These are phyloP conservation scores for Anser cygnoides DNA, from an alignment of 2,113 vertebrate species.

Conservation along the genomic window DNA sequence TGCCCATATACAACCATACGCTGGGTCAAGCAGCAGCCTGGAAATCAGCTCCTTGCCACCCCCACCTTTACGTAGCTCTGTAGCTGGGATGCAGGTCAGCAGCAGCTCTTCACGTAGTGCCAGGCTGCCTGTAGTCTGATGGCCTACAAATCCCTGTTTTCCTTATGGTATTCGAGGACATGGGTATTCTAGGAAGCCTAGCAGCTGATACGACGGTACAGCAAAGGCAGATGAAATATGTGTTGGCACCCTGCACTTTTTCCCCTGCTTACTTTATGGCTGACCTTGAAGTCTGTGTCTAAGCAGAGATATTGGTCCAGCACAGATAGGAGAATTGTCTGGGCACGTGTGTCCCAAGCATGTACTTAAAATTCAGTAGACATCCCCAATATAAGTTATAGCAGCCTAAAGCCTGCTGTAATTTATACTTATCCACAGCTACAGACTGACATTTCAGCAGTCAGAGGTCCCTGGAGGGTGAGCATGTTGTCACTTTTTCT, in stretches of 20 bases:
- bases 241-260: neutral
- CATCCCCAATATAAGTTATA: neutral
- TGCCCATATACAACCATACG: too few relatives aligned
- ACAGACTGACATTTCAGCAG: neutral
- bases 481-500: neutral
- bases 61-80: neutral
- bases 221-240: neutral
- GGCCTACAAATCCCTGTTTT: neutral
- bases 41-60: neutral
- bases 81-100: neutral
- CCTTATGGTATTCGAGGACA: neutral
- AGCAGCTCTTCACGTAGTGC: neutral
- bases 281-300: neutral
- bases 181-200: neutral
- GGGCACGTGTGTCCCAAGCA: neutral
- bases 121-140: neutral
- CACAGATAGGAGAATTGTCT: neutral
- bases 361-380: neutral
- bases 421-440: neutral
- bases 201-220: neutral
- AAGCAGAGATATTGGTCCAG: neutral
- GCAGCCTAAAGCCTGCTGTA: neutral
- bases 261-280: neutral
- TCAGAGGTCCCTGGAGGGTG: neutral
- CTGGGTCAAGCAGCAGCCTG: neutral